phyloP scores from a whole-genome alignment of 1,140 invertebrate genomes.

The Cydia splendana region DNA sequence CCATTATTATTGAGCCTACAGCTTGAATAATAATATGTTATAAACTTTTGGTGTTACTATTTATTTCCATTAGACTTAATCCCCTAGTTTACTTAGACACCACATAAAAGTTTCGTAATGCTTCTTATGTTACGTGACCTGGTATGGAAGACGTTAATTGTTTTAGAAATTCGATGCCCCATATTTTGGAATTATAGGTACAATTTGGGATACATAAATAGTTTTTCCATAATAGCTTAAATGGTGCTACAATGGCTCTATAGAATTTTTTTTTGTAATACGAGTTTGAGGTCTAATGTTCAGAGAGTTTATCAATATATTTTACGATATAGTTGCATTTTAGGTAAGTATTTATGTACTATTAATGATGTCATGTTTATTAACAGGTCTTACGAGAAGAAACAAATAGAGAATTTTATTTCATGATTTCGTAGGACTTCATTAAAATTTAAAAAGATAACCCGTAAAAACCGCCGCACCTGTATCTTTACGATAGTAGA shows the following conservation, averaged over 20 bases:
- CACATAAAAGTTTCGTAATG: constrained; percentile 12
- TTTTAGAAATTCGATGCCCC: not conserved
- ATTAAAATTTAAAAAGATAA: not conserved
- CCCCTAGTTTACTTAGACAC: not conserved
- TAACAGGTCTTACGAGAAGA: no score
- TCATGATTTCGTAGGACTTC: no score
- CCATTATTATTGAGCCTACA: not conserved
- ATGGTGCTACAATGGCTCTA: not conserved
- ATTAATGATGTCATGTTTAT: no score
- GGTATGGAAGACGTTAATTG: not conserved
- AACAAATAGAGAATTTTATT: no score
- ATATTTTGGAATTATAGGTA: not conserved
- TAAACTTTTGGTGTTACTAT: not conserved
- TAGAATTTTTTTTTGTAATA: not conserved
- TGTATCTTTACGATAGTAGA: not conserved
- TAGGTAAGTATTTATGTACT: no score
- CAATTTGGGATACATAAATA: not conserved
- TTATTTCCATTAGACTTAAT: constrained; percentile 28
- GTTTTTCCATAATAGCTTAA: not conserved
- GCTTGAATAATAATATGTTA: not conserved
- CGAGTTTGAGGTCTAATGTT: not conserved
- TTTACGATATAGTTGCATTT: no score
- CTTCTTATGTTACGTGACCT: not conserved
- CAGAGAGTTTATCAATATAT: not conserved
- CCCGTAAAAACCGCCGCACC: not conserved